Conservation (phyloP, 2,113 vertebrate species). For the Hippocampus mohnikei region DNA sequence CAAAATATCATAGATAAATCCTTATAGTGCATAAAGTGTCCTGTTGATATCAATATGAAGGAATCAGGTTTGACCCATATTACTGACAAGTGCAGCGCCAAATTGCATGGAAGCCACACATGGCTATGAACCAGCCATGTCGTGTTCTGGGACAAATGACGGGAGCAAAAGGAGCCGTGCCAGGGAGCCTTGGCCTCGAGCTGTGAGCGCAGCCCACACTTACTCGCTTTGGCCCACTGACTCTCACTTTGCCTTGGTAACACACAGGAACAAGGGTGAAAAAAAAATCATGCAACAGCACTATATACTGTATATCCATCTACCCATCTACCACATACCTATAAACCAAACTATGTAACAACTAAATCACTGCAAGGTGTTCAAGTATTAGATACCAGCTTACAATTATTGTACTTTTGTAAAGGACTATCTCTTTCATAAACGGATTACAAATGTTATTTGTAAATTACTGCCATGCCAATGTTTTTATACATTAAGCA, state of each 20-base stretch:
- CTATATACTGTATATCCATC: slow-evolving; percentile 2
- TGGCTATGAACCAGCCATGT: slow-evolving; percentile 36
- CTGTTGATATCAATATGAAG: neutral
- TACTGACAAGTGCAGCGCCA: slow-evolving; percentile 1
- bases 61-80: slow-evolving; percentile 36
- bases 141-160: slow-evolving; percentile 43
- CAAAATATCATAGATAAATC: neutral
- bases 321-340: neutral
- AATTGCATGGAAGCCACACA: slow-evolving; percentile 29
- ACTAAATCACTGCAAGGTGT: too few species aligned
- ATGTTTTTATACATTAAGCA: too few species aligned
- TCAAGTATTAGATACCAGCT: too few species aligned
- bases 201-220: slow-evolving; percentile 4
- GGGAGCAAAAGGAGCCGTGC: slow-evolving; percentile 26
- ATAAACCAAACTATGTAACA: too few species aligned
- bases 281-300: neutral
- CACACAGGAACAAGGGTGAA: neutral
- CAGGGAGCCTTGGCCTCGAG: slow-evolving; percentile 30
- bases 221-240: neutral
- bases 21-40: neutral
- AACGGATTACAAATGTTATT: too few species aligned
- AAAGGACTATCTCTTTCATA: too few species aligned
- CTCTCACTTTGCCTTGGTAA: slow-evolving; percentile 1
- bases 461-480: too few species aligned
- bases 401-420: too few species aligned